Evolutionary conservation across 2,888 invertebrate species (phyloP).

Genomic region (Lobophora halterata): DNA sequence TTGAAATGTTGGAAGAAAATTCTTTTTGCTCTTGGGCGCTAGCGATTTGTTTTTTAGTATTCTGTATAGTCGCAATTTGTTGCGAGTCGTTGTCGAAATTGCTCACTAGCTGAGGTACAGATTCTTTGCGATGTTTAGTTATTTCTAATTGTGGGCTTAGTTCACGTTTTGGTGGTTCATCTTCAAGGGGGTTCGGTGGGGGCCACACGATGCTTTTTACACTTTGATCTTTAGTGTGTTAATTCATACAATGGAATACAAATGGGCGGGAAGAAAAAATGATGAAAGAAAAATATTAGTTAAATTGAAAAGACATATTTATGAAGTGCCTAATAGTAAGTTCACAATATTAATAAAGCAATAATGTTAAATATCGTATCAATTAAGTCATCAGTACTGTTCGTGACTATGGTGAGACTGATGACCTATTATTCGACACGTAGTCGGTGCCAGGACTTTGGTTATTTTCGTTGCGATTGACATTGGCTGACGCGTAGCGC

Average conservation of each 20-base stretch:
- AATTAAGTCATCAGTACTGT: conserved; percentile 38
- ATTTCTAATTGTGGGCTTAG: conserved; percentile 37
- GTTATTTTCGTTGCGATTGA: conserved; percentile 58
- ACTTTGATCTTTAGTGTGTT: conserved; percentile 69
- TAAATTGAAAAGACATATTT: conserved; percentile 47
- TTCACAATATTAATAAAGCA: conserved; percentile 47
- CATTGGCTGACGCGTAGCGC: conserved; percentile 60
- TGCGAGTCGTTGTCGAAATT: conserved; percentile 35
- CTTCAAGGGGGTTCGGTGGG: conserved; percentile 70
- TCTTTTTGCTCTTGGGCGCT: conserved; percentile 49
- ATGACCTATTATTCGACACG: conserved; percentile 46
- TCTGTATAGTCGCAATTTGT: conserved; percentile 37
- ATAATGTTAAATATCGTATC: conserved; percentile 48
- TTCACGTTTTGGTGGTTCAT: conserved; percentile 56
- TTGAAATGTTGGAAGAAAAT: conserved; percentile 53
- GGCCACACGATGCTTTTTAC: conserved; percentile 79
- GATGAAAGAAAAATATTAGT: conserved; percentile 69
- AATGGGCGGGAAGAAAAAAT: conserved; percentile 55
- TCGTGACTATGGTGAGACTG: conserved; percentile 44
- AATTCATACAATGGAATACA: conserved; percentile 36
- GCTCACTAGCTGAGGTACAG: conserved; percentile 34
- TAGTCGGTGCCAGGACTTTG: conserved; percentile 55
- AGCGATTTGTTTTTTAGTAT: conserved; percentile 43
- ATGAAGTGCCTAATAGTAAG: conserved; percentile 36
- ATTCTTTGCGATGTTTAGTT: conserved; percentile 35